phyloP scores from a whole-genome alignment of 23 tunicate species.

The Pegea sp. region DNA sequence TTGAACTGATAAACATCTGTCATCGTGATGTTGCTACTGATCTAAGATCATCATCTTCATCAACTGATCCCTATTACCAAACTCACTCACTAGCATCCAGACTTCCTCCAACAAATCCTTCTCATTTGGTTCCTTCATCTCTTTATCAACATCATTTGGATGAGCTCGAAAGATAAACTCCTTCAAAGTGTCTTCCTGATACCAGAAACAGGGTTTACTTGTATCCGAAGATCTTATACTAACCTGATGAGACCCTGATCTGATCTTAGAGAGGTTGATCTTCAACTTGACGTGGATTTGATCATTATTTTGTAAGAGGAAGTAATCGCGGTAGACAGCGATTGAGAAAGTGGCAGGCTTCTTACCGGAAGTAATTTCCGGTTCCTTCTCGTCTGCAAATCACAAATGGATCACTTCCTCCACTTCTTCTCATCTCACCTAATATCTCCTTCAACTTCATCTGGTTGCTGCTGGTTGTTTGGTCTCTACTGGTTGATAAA shows the following conservation, averaged over 20 bases:
- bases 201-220: too few species aligned
- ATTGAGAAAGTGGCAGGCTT: conserved; percentile 15
- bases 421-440: conserved; percentile 19
- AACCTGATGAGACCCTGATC: conserved; percentile 29
- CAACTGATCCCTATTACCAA: too few species aligned
- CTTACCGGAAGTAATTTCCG: background rate
- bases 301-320: conserved; percentile 62
- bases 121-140: background rate
- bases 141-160: background rate
- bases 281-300: conserved; percentile 56
- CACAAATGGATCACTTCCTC: too few species aligned
- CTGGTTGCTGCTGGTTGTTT: conserved; percentile 22
- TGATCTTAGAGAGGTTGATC: conserved; percentile 25
- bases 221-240: too few species aligned
- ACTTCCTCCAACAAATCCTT: conserved; percentile 3
- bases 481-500: conserved; percentile 12
- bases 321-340: conserved; percentile 43
- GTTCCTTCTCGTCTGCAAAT: too few species aligned
- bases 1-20: too few species aligned
- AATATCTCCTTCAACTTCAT: conserved; percentile 26
- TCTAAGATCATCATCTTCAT: too few species aligned
- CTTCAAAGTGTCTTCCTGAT: too few species aligned
- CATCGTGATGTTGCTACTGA: conserved; percentile 44
- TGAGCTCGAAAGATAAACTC: too few species aligned
- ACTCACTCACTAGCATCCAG: conserved; percentile 8